Percentiles rank a stretch among this genome's conserved stretches.
Conservation (phyloP, 2,888 invertebrate species). For the Lampropteryx suffumata region DNA sequence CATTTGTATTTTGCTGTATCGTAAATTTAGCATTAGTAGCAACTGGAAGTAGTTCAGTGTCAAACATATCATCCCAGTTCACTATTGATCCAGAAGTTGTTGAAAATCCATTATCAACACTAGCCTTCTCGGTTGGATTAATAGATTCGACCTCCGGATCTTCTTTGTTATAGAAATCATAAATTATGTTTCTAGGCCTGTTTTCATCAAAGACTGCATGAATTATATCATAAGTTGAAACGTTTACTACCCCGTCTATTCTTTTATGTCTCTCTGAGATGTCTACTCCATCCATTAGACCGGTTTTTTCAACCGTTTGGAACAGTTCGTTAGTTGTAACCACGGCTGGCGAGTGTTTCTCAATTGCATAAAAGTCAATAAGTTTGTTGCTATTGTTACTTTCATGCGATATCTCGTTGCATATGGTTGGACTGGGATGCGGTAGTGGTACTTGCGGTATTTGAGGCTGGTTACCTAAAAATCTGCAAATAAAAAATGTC, state of each 20-base stretch:
- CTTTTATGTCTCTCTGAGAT: too few species aligned
- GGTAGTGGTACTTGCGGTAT: background rate
- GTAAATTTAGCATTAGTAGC: constrained; percentile 11
- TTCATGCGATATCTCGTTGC: background rate
- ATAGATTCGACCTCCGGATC: background rate
- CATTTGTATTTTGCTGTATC: constrained; percentile 8
- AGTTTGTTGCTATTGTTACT: background rate
- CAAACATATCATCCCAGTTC: constrained; percentile 63
- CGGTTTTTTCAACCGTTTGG: constrained; percentile 12
- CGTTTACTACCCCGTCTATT: background rate
- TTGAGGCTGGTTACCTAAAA: constrained; percentile 2
- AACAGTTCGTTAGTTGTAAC: constrained; percentile 14
- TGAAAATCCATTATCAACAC: background rate
- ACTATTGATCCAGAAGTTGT: constrained; percentile 2
- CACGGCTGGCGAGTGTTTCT: constrained; percentile 4
- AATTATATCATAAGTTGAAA: constrained; percentile 13
- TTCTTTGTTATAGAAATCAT: background rate
- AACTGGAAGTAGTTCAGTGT: constrained; percentile 49
- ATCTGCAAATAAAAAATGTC: constrained; percentile 12
- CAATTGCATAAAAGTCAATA: constrained; percentile 1
- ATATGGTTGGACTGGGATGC: constrained; percentile 4
- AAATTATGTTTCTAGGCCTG: background rate
- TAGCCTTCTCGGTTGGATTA: background rate
- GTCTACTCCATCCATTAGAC: too few species aligned
- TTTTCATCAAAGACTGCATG: constrained; percentile 7